These are phyloP conservation scores for Meiosimyza decipiens DNA, from an alignment of 2,888 invertebrate genomes.

Conservation along the genomic window DNA sequence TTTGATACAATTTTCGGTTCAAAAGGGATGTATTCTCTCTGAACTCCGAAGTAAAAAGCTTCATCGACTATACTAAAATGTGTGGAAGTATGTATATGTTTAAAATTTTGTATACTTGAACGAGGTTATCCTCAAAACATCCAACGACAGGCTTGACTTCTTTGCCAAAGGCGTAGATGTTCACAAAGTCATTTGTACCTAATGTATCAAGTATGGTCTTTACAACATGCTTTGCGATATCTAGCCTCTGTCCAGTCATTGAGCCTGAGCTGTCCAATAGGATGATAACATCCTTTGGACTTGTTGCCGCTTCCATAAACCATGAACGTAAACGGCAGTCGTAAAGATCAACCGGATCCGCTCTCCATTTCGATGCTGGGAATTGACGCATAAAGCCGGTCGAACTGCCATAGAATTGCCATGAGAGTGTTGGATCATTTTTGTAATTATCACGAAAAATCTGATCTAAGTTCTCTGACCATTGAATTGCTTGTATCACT, in stretches of 20 bases:
- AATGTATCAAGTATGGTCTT: constrained; percentile 94
- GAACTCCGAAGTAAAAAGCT: neutral
- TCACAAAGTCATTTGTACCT: constrained; percentile 97
- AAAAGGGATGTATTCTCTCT: neutral
- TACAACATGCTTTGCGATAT: constrained; percentile 90
- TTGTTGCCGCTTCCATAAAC: constrained; percentile 98
- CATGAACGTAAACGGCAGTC: constrained; percentile 95
- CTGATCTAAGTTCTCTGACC: constrained; percentile 93
- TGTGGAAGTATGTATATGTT: no score
- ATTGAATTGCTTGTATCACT: constrained; percentile 91
- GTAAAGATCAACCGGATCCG: constrained; percentile 89
- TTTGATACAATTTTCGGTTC: neutral
- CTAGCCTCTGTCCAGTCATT: constrained; percentile 88
- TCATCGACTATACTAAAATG: neutral
- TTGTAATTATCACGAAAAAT: constrained; percentile 89
- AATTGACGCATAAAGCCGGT: constrained; percentile 97
- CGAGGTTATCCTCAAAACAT: constrained; percentile 89
- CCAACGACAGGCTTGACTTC: constrained; percentile 83
- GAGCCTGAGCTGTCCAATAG: constrained; percentile 91
- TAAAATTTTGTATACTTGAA: constrained; percentile 76
- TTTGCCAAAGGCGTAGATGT: constrained; percentile 92
- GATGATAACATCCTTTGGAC: constrained; percentile 92
- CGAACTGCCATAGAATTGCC: constrained; percentile 99
- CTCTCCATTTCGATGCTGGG: constrained; percentile 88
- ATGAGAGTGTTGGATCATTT: constrained; percentile 87